Evolutionary conservation across 2,113 vertebrate species (phyloP).

Genomic region (Alouatta palliata): DNA sequence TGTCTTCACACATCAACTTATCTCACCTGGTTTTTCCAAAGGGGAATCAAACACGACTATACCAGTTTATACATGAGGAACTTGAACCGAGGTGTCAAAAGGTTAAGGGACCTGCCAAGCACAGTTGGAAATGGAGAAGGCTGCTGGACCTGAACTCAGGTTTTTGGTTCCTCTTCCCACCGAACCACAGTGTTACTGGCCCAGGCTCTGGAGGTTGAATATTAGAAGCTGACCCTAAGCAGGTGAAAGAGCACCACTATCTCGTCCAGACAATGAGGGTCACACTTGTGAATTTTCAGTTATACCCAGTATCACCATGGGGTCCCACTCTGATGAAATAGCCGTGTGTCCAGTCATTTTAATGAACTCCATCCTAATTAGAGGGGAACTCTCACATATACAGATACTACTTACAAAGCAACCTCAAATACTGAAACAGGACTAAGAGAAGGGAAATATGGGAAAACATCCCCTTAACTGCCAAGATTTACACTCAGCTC

Average conservation of each 20-base stretch:
- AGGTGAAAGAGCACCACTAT: background rate
- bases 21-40: background rate
- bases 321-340: background rate
- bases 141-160: background rate
- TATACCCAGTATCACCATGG: background rate
- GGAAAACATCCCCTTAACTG: background rate
- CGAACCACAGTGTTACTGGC: background rate
- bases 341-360: background rate
- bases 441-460: background rate
- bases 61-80: background rate
- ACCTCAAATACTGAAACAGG: background rate
- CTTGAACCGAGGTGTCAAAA: background rate
- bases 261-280: background rate
- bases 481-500: background rate
- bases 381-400: background rate
- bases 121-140: background rate
- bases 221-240: background rate
- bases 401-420: background rate
- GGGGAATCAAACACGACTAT: background rate
- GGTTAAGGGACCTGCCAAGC: background rate
- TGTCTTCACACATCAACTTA: background rate
- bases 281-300: background rate
- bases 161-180: background rate
- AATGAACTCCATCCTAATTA: background rate
- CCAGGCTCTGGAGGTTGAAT: background rate